Conservation (phyloP, 2,797 vertebrate species). For the Myoxocephalus aenaeus region DNA sequence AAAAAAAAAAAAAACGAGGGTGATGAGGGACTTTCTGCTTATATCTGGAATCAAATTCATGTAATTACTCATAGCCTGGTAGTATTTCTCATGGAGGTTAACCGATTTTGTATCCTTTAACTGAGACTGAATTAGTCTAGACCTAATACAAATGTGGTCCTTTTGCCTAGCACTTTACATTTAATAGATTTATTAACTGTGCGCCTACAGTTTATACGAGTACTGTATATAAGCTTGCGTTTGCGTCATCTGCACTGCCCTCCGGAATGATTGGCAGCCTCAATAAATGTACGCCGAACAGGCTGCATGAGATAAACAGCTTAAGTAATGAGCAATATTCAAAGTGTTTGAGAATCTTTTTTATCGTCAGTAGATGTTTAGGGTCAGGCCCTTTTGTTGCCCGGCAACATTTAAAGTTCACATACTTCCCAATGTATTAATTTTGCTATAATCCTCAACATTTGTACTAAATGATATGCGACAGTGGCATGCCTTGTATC, state of each 20-base stretch:
- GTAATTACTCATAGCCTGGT: constrained; percentile 59
- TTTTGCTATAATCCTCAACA: background rate
- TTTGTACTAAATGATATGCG: background rate
- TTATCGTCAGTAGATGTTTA: background rate
- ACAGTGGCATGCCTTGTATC: background rate
- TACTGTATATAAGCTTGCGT: constrained; percentile 73
- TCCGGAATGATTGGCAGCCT: constrained; percentile 63
- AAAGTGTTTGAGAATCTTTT: constrained; percentile 16
- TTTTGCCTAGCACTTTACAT: constrained; percentile 83
- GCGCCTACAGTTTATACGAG: constrained; percentile 64
- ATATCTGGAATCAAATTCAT: constrained; percentile 54
- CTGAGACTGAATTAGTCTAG: constrained; percentile 65
- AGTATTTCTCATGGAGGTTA: constrained; percentile 55
- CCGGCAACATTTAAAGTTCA: constrained; percentile 3
- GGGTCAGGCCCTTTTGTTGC: constrained; percentile 19
- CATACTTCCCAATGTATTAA: background rate
- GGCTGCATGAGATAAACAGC: constrained; percentile 54
- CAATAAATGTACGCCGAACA: constrained; percentile 38
- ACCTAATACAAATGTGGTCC: constrained; percentile 57
- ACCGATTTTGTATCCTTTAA: constrained; percentile 61
- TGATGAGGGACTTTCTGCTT: constrained; percentile 65
- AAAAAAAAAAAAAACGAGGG: constrained; percentile 36
- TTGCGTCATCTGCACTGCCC: constrained; percentile 75
- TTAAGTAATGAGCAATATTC: constrained; percentile 51
- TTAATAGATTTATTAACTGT: constrained; percentile 73